Percentiles rank a stretch among this genome's conserved stretches.
phyloP scores from a whole-genome alignment of 2,888 invertebrate species.

The Anodontia alba region DNA sequence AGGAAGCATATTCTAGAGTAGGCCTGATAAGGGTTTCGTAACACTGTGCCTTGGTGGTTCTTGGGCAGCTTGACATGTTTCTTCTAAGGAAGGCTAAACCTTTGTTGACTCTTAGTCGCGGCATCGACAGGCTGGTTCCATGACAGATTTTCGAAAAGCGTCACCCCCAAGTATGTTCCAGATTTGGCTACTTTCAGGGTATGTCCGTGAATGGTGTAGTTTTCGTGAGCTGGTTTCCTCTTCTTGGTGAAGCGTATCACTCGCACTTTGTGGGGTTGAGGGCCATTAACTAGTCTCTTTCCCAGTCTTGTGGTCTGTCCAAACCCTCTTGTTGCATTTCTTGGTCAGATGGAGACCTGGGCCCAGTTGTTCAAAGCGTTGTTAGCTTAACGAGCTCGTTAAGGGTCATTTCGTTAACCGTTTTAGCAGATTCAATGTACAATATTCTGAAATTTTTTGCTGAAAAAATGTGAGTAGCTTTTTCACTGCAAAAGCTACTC shows the following conservation, averaged over 20 bases:
- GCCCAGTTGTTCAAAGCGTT: no score
- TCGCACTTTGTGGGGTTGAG: neutral
- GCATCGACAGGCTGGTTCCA: slow-evolving; percentile 21
- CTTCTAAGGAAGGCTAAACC: slow-evolving; percentile 17
- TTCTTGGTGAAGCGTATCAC: neutral
- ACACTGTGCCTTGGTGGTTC: neutral
- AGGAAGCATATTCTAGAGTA: slow-evolving; percentile 11
- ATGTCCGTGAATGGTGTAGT: slow-evolving; percentile 14
- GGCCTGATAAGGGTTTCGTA: slow-evolving; percentile 6
- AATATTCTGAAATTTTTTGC: no score
- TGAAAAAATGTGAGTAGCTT: no score
- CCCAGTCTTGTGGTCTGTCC: neutral
- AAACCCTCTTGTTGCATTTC: neutral
- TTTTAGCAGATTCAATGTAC: no score
- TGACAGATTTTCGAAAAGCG: slow-evolving; percentile 16
- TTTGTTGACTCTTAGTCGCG: slow-evolving; percentile 16
- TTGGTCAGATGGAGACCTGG: neutral
- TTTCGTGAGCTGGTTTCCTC: neutral
- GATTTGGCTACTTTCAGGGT: neutral
- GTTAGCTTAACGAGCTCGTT: no score
- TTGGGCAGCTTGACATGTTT: slow-evolving; percentile 18
- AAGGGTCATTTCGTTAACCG: no score
- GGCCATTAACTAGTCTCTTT: slow-evolving; percentile 5
- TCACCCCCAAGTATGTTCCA: slow-evolving; percentile 9
- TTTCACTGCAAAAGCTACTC: no score